phyloP scores from a whole-genome alignment of 1,140 invertebrate genomes.

The Eciton burchellii region DNA sequence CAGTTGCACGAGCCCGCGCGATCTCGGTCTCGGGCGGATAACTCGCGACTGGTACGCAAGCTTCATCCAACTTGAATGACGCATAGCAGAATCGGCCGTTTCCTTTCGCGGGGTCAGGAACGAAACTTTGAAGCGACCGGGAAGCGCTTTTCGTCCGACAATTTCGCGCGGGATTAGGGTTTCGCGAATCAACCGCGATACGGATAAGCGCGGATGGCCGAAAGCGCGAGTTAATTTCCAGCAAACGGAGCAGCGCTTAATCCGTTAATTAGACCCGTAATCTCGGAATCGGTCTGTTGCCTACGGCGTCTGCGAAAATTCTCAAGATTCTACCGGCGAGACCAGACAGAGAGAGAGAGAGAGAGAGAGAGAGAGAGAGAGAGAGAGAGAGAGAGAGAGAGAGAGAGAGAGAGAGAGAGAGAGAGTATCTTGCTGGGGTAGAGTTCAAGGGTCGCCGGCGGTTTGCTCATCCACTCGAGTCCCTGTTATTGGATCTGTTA shows the following conservation, averaged over 20 bases:
- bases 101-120: not conserved
- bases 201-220: conserved; percentile 33
- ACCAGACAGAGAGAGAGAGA: not conserved
- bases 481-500: conserved; percentile 62
- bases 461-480: conserved; percentile 38
- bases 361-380: conserved; percentile 5
- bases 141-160: not conserved
- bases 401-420: too few species aligned
- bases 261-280: conserved; percentile 78
- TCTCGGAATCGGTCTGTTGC: conserved; percentile 72
- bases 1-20: too few species aligned
- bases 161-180: not conserved
- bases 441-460: conserved; percentile 23
- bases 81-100: not conserved
- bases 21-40: not conserved
- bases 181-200: conserved; percentile 32
- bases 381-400: too few species aligned
- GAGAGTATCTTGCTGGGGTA: conserved; percentile 10
- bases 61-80: too few species aligned
- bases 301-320: conserved; percentile 64
- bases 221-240: conserved; percentile 49
- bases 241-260: conserved; percentile 64
- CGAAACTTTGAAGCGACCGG: not conserved
- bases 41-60: too few species aligned
- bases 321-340: conserved; percentile 51